Base-by-base conservation (phyloP, 2,888 invertebrate genomes). In the Diaphora mendica region DNA sequence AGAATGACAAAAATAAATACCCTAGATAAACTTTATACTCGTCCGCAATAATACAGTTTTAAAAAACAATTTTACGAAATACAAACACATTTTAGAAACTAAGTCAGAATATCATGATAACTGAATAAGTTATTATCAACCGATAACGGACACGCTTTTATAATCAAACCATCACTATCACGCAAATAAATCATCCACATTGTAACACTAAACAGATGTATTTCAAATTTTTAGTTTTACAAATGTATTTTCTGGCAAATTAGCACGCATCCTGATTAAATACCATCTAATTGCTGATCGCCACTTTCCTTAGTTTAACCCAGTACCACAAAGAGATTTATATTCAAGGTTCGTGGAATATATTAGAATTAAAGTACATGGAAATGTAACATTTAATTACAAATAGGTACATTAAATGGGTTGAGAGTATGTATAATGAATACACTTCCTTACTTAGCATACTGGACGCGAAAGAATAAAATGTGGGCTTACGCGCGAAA, bases 361-460 rank as follows among this genome's bases (percentile, higher is more conserved):
- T 26, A 26, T 26, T 62, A 26, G 59, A 59, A 59, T 59, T 4
- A 26, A 59, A 26, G 35, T 59, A 30, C 59, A 62, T 62, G 26
- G 59, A 62, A 30, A 62, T 62, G 26, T 55, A 35, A 55, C 35
- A 39, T 68, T n/a, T 68, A 69, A 75, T 74, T 35, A 59, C 8
- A 68, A 44, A 2, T 51, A 51, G 51, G 51, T 13, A 67, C 62
- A 66, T 64, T 64, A 9, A 64, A 70, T 33, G 23, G 33, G 64
- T 64, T 30, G 30, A 42, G 30, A 62, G 69, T 62, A 70, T 62
- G 70, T 44, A 42, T 70, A 70, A 70, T 70, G 62, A 42, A 70
- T 62, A 30, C 30, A 62, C 33, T 64, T 70, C 64, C 64, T 70
- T 26, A 35, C 44, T 70, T 70, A 64, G 33, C 35, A 23, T 64